phyloP scores from a whole-genome alignment of 2,113 vertebrate species.

The Chascanopsetta lugubris region DNA sequence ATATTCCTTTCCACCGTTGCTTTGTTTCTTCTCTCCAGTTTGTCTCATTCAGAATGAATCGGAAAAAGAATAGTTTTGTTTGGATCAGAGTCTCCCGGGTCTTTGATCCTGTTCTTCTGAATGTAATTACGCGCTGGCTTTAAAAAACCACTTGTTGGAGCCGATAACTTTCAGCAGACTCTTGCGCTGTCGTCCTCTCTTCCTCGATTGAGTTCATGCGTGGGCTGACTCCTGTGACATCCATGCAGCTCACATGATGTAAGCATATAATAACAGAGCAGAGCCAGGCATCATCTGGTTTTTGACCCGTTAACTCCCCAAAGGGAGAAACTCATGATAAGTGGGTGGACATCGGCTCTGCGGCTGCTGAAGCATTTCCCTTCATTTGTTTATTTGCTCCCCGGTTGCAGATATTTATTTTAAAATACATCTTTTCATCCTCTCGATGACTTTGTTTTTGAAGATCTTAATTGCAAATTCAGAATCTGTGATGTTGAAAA shows the following conservation, averaged over 20 bases:
- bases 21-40: slow-evolving; percentile 41
- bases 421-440: slow-evolving; percentile 6
- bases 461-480: slow-evolving; percentile 41
- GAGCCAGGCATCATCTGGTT: slow-evolving; percentile 65
- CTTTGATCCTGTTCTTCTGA: slow-evolving; percentile 50
- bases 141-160: slow-evolving; percentile 43
- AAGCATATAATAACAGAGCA: slow-evolving; percentile 33
- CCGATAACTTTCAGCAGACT: slow-evolving; percentile 21
- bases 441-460: slow-evolving; percentile 47
- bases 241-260: slow-evolving; percentile 41
- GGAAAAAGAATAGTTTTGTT: slow-evolving; percentile 17
- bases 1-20: slow-evolving; percentile 7
- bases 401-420: slow-evolving; percentile 26
- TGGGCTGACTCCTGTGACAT: slow-evolving; percentile 25
- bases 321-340: slow-evolving; percentile 59
- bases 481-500: slow-evolving; percentile 39
- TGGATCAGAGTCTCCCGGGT: slow-evolving; percentile 28
- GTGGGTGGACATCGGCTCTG: slow-evolving; percentile 50
- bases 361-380: slow-evolving; percentile 46
- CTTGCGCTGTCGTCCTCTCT: not conserved
- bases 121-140: slow-evolving; percentile 32
- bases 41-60: slow-evolving; percentile 44
- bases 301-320: slow-evolving; percentile 63
- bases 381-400: slow-evolving; percentile 55
- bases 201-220: slow-evolving; percentile 14